Conservation (phyloP, 2,113 vertebrate genomes). For the Grallaria varia region DNA sequence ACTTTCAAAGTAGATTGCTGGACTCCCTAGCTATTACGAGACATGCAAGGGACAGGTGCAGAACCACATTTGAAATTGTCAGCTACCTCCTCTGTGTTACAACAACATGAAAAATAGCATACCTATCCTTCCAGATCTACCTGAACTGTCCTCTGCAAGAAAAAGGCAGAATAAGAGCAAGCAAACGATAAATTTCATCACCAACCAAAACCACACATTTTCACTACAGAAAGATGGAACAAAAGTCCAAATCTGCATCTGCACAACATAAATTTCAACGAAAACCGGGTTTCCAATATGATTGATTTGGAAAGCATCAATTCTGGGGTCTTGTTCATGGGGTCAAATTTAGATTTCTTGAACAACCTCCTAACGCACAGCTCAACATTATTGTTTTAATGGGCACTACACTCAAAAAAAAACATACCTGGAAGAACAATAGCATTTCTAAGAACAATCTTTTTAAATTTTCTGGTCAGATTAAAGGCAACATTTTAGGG, state of each 20-base stretch:
- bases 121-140: not conserved
- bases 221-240: not conserved
- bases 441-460: not conserved
- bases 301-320: not conserved
- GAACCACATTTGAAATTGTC: not conserved
- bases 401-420: not conserved
- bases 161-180: not conserved
- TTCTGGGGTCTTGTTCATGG: not conserved
- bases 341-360: not conserved
- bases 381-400: not conserved
- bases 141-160: not conserved
- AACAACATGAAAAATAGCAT: not conserved
- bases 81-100: not conserved
- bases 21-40: not conserved
- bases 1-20: not conserved
- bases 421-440: not conserved
- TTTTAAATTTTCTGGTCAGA: not conserved
- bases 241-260: not conserved
- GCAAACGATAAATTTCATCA: not conserved
- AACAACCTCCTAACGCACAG: not conserved
- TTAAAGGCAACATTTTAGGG: not conserved
- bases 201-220: not conserved
- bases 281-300: not conserved
- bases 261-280: not conserved
- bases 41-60: not conserved